Conservation (phyloP, 92 coral and sea anemone species). For the Epizoanthus ramosus region DNA sequence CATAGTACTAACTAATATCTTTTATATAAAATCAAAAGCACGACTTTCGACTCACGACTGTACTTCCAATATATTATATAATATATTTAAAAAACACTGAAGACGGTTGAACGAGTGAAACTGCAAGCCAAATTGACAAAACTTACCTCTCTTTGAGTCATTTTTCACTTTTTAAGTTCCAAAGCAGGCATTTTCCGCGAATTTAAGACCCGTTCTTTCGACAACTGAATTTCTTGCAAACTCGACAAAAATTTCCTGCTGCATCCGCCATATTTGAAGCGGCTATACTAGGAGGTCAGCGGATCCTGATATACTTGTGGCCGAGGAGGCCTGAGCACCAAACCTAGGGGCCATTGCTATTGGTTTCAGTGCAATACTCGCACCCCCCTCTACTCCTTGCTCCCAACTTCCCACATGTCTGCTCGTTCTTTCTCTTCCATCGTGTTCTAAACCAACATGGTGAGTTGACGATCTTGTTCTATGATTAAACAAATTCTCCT, state of each 20-base stretch:
- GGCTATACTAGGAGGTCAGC: constrained; percentile 51
- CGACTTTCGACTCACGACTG: too few species aligned
- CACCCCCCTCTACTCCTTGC: constrained; percentile 49
- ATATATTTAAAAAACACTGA: constrained; percentile 23
- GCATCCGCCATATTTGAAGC: constrained; percentile 72
- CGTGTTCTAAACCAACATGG: constrained; percentile 59
- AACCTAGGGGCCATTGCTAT: neutral
- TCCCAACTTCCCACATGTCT: constrained; percentile 56
- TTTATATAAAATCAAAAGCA: too few species aligned
- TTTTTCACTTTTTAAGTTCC: neutral
- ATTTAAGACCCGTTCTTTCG: too few species aligned
- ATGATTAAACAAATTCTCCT: neutral
- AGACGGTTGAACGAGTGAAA: neutral
- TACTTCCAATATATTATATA: neutral
- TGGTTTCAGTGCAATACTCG: constrained; percentile 22
- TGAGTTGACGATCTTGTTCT: constrained; percentile 27
- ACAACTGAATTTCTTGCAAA: too few species aligned
- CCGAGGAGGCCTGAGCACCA: constrained; percentile 12
- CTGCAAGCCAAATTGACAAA: neutral
- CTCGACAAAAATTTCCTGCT: too few species aligned
- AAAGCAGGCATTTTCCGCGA: too few species aligned
- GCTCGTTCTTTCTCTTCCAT: constrained; percentile 54
- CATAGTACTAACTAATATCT: too few species aligned
- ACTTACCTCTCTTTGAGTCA: constrained; percentile 32
- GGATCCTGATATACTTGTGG: constrained; percentile 10